Conservation (phyloP, 2,797 vertebrate genomes). For the Gambusia yucatana region DNA sequence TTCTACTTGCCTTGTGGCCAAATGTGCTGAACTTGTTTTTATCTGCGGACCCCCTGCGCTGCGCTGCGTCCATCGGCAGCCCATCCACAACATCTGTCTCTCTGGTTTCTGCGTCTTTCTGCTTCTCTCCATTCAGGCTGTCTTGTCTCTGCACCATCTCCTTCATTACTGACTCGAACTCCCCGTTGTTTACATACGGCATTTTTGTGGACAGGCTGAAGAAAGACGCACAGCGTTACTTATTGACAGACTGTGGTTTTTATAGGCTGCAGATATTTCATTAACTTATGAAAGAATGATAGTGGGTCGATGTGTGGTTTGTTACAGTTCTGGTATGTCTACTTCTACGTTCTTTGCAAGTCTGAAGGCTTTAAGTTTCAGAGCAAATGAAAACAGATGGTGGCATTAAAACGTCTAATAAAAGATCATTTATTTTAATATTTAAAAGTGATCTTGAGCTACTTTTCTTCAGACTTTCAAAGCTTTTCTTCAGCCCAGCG, state of each 20-base stretch:
- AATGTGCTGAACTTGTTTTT: constrained; percentile 69
- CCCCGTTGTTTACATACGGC: constrained; percentile 42
- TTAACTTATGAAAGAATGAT: neutral
- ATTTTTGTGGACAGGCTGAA: constrained; percentile 60
- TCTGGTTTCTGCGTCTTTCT: constrained; percentile 49
- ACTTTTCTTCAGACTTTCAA: neutral
- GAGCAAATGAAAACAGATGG: neutral
- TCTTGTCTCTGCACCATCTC: constrained; percentile 37
- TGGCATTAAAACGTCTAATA: neutral
- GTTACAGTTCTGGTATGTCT: neutral
- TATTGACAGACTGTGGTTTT: constrained; percentile 21
- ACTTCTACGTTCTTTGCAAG: neutral
- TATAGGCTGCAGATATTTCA: neutral
- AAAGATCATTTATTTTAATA: neutral
- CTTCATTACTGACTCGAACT: constrained; percentile 47
- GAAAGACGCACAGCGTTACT: constrained; percentile 36
- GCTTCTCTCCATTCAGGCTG: constrained; percentile 46
- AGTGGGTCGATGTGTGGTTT: neutral
- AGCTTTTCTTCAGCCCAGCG: neutral
- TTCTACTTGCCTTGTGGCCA: constrained; percentile 69
- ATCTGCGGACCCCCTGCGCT: constrained; percentile 74
- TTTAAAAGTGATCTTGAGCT: neutral
- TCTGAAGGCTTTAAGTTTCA: neutral
- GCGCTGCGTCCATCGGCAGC: constrained; percentile 38
- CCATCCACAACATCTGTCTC: constrained; percentile 53